Evolutionary conservation across 2,797 vertebrate genomes (phyloP).

Genomic region (Knipowitschia caucasica): DNA sequence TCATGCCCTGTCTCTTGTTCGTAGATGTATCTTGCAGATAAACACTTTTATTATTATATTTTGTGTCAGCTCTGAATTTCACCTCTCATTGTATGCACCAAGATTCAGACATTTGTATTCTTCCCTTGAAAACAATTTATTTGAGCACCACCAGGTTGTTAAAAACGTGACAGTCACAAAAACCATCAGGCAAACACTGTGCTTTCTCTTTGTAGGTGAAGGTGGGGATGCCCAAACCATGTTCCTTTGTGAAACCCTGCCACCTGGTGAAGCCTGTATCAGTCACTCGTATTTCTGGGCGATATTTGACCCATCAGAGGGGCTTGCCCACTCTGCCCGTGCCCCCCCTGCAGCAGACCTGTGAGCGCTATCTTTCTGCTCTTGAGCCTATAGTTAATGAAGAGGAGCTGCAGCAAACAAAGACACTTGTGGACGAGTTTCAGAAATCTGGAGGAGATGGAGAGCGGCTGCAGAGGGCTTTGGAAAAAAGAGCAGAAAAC

Average conservation of each 20-base stretch:
- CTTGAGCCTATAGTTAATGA: constrained; percentile 86
- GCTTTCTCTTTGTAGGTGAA: constrained; percentile 34
- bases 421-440: constrained; percentile 81
- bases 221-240: constrained; percentile 70
- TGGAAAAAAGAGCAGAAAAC: constrained; percentile 82
- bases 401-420: constrained; percentile 83
- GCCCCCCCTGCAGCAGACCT: constrained; percentile 86
- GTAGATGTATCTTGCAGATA: too few relatives aligned
- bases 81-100: neutral
- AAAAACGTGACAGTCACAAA: too few relatives aligned
- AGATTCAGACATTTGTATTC: too few relatives aligned
- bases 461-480: constrained; percentile 85
- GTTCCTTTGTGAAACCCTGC: constrained; percentile 58
- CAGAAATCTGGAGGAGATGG: constrained; percentile 82
- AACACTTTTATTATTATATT: neutral
- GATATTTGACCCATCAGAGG: constrained; percentile 87
- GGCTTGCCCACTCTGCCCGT: constrained; percentile 83
- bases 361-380: constrained; percentile 82
- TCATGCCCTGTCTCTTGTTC: too few relatives aligned
- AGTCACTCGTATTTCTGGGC: constrained; percentile 69
- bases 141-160: too few relatives aligned
- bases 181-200: too few relatives aligned
- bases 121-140: too few relatives aligned
- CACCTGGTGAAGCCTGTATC: constrained; percentile 84
- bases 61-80: neutral